Percentiles rank a stretch among this genome's conserved stretches.
Conservation (phyloP, 2,888 invertebrate species). For the Acanthopleura granulata region DNA sequence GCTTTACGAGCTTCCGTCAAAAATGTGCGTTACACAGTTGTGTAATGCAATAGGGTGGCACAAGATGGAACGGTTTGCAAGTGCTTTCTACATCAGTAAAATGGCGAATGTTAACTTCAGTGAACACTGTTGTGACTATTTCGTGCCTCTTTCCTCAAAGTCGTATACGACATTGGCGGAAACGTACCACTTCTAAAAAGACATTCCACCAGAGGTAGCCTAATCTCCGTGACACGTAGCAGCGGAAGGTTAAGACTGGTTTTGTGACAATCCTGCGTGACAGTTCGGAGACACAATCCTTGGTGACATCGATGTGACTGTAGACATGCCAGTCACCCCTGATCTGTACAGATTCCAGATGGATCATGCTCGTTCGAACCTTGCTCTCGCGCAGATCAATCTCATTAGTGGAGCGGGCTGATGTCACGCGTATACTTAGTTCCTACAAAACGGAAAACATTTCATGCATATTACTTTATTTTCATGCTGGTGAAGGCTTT, state of each 20-base stretch:
- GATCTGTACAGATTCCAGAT: conserved; percentile 13
- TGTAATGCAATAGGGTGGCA: too few species aligned
- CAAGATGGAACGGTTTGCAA: too few species aligned
- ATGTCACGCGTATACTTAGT: conserved; percentile 12
- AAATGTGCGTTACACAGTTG: too few species aligned
- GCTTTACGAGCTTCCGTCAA: too few species aligned
- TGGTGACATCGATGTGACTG: conserved; percentile 12
- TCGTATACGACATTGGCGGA: too few species aligned
- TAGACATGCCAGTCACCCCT: conserved; percentile 11
- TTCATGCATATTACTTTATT: too few species aligned
- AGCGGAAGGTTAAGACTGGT: conserved; percentile 9
- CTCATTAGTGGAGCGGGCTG: conserved; percentile 15
- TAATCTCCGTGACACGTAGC: conserved; percentile 1
- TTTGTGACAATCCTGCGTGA: conserved; percentile 8
- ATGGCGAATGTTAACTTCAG: too few species aligned
- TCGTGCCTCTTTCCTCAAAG: too few species aligned
- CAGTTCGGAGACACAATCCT: conserved; percentile 13
- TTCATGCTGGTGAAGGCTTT: too few species aligned
- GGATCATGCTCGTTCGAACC: conserved; percentile 13
- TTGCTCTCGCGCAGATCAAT: conserved; percentile 4
- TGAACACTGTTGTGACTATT: too few species aligned
- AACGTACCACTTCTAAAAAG: conserved; percentile 9
- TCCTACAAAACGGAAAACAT: neutral
- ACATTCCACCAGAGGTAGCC: conserved; percentile 16
- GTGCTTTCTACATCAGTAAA: too few species aligned